Evolutionary conservation across 2,113 vertebrate genomes (phyloP), one percentile per base, ranked within the genome.

Genomic region (Megalops atlanticus): DNA sequence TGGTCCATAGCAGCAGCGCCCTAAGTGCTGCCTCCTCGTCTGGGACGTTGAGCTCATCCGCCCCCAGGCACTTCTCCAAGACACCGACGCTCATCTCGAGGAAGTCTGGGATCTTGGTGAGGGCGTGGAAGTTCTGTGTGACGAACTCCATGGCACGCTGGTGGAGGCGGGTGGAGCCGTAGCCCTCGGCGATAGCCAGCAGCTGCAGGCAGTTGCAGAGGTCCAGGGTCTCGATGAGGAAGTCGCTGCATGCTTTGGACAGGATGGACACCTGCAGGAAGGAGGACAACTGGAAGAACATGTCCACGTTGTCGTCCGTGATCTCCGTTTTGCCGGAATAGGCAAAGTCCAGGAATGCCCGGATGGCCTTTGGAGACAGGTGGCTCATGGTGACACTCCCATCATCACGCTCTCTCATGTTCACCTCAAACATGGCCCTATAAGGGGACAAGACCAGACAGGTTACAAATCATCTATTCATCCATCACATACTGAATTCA

Each of bases 371-470:
- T 0, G 94, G 89, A 81, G 95, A 95, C 81, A 98, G 94, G 90
- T 96, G 95, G 88, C 92, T 95, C 83, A 99, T 94, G 39, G 92
- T 98, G 77, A 98, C 98, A 52, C 94, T 95, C 78, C 96, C 97
- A 83, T 95, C 96, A 80, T 94, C 96, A 83, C 96, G 90, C 93
- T 99, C 98, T 88, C 95, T 95, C 97, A 98, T 99, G 86, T 99
- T 95, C 84, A 98, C 96, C 93, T 98, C 96, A 90, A 99, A 98
- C 97, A 99, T 96, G 81, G 96, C 97, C 91, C 97, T 97, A 84
- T 31, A 27, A 58, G 74, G 89, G 92, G 49, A 89, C 0, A 86
- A 73, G 85, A 27, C 82, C 10, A 78, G 80, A 84, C 86, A 87
- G 88, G 82, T 52, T 35, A 70, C 7, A 24, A 24, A 47, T n/a